phyloP scores from a whole-genome alignment of 2,113 vertebrate species.

The Actenoides hombroni region DNA sequence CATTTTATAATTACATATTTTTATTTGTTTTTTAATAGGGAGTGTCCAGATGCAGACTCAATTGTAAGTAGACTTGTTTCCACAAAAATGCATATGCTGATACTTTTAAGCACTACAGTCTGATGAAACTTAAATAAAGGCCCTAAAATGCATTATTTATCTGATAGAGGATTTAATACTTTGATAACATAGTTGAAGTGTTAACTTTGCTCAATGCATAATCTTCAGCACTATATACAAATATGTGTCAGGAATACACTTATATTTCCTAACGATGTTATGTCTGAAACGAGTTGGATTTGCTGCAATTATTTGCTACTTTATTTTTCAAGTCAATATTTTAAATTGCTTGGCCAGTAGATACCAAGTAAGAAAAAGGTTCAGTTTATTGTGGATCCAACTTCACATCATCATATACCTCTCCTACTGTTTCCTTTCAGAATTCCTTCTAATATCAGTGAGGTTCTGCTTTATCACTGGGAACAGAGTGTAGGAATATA shows the following conservation, averaged over 20 bases:
- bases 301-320: background rate
- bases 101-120: background rate
- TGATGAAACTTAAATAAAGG: background rate
- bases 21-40: constrained; percentile 66
- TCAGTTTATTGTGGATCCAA: background rate
- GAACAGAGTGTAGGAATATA: background rate
- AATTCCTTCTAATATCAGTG: background rate
- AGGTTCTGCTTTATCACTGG: background rate
- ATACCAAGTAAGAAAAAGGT: background rate
- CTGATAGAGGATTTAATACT: background rate
- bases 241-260: background rate
- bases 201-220: background rate
- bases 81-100: background rate
- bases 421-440: background rate
- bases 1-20: background rate
- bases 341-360: background rate
- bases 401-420: background rate
- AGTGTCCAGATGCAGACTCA: constrained; percentile 91
- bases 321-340: background rate
- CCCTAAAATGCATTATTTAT: background rate
- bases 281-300: background rate
- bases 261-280: background rate
- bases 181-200: background rate
- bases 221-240: background rate
- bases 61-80: constrained; percentile 85